A percentile compares a stretch with the other conserved stretches of the same genome.
phyloP scores from a whole-genome alignment of 1,140 invertebrate species.

The Pygmarrhopalites habei region DNA sequence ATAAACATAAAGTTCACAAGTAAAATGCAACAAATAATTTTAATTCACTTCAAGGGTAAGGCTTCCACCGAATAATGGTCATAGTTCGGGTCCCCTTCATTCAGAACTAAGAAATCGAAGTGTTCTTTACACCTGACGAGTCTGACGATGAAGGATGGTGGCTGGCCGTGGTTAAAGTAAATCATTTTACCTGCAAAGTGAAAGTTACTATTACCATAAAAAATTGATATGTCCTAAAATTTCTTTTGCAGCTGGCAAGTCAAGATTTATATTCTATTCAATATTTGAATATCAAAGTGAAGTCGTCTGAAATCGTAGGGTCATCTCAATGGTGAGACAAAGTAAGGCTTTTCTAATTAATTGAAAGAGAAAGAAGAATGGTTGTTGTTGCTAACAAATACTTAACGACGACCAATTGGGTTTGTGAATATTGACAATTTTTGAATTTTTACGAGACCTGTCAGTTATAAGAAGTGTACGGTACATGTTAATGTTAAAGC shows the following conservation, averaged over 20 bases:
- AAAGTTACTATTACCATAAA: background rate
- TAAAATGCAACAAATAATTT: too few relatives aligned
- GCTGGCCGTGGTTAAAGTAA: conserved; percentile 61
- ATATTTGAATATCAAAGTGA: conserved; percentile 33
- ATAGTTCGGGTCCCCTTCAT: conserved; percentile 60
- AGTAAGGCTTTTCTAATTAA: too few relatives aligned
- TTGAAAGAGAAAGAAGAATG: too few relatives aligned
- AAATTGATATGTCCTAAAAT: background rate
- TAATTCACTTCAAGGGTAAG: conserved; percentile 63
- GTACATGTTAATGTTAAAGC: too few relatives aligned
- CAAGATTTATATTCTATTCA: conserved; percentile 38
- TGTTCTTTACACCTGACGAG: conserved; percentile 56
- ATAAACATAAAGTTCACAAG: too few relatives aligned
- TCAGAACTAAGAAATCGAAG: conserved; percentile 86
- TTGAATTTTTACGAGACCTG: too few relatives aligned
- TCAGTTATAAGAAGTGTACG: too few relatives aligned
- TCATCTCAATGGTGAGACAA: conserved; percentile 15
- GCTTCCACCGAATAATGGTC: conserved; percentile 57
- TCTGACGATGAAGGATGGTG: conserved; percentile 85
- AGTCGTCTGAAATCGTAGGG: conserved; percentile 40
- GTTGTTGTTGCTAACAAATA: too few relatives aligned
- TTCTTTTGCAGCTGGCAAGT: conserved; percentile 23
- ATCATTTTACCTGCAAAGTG: background rate
- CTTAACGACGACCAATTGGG: too few relatives aligned
- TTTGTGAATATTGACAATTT: too few relatives aligned